phyloP scores from a whole-genome alignment of 1,140 invertebrate species.

The Luehdorfia chinensis region DNA sequence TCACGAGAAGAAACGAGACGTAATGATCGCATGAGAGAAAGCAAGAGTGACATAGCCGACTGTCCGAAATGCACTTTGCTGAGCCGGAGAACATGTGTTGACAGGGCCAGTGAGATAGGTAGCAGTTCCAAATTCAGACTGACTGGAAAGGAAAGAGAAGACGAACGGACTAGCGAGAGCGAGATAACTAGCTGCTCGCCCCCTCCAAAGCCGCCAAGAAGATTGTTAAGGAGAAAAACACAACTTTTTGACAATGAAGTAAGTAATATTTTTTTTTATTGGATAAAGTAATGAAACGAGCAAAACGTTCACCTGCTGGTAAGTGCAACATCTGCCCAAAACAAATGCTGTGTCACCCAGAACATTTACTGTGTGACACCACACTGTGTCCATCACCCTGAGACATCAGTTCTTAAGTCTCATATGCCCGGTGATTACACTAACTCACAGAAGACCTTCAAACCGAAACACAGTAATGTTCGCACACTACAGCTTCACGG shows the following conservation, averaged over 20 bases:
- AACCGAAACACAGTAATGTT: too few relatives aligned
- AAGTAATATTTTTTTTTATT: too few relatives aligned
- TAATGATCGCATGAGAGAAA: not conserved
- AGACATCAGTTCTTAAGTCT: too few relatives aligned
- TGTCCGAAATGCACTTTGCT: not conserved
- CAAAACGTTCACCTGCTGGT: too few relatives aligned
- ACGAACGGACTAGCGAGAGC: slow-evolving; percentile 18
- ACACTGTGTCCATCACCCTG: too few relatives aligned
- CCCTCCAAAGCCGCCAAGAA: slow-evolving; percentile 34
- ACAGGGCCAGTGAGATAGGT: not conserved
- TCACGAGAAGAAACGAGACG: slow-evolving; percentile 13
- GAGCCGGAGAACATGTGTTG: not conserved
- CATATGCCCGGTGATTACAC: too few relatives aligned
- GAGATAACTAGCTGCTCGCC: slow-evolving; percentile 34
- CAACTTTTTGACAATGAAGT: not conserved
- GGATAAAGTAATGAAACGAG: too few relatives aligned
- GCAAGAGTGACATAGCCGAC: slow-evolving; percentile 20
- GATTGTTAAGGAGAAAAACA: slow-evolving; percentile 30
- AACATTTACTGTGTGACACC: too few relatives aligned
- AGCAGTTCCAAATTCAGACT: not conserved
- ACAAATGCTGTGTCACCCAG: too few relatives aligned
- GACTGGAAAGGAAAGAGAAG: not conserved
- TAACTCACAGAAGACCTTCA: too few relatives aligned
- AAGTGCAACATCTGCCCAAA: too few relatives aligned
- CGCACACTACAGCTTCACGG: too few relatives aligned